Evolutionary conservation across 2,113 vertebrate genomes (phyloP).

Genomic region (Podarcis muralis): DNA sequence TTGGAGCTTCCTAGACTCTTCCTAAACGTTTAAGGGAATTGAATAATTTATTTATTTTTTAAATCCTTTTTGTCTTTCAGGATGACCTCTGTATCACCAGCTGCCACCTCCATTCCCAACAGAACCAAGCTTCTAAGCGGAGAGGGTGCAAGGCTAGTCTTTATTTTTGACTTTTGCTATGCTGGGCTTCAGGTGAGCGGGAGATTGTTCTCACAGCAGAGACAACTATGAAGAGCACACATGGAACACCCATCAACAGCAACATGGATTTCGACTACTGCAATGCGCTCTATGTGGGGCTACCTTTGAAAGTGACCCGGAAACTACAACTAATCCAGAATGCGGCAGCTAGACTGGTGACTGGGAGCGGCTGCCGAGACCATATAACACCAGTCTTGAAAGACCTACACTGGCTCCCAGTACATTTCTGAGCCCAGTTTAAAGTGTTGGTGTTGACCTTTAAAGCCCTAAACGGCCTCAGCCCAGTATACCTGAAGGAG

Average conservation of each 20-base stretch:
- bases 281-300: no score
- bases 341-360: no score
- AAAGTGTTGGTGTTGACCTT: no score
- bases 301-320: no score
- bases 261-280: not conserved
- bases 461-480: no score
- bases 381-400: no score
- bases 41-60: not conserved
- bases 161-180: conserved; percentile 3
- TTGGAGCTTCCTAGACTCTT: not conserved
- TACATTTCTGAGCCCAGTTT: no score
- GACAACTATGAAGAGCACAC: conserved; percentile 19
- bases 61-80: conserved; percentile 18
- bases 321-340: no score
- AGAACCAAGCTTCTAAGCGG: conserved; percentile 16
- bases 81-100: conserved; percentile 8
- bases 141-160: conserved; percentile 1
- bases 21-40: not conserved
- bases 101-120: conserved; percentile 12
- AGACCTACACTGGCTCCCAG: no score
- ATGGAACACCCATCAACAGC: conserved; percentile 23
- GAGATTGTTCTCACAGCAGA: conserved; percentile 11
- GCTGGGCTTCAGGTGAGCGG: fast-evolving
- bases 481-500: no score
- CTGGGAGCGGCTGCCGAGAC: no score